Evolutionary conservation across 2,113 vertebrate species (phyloP).

Genomic region (Phaethornis superciliosus): DNA sequence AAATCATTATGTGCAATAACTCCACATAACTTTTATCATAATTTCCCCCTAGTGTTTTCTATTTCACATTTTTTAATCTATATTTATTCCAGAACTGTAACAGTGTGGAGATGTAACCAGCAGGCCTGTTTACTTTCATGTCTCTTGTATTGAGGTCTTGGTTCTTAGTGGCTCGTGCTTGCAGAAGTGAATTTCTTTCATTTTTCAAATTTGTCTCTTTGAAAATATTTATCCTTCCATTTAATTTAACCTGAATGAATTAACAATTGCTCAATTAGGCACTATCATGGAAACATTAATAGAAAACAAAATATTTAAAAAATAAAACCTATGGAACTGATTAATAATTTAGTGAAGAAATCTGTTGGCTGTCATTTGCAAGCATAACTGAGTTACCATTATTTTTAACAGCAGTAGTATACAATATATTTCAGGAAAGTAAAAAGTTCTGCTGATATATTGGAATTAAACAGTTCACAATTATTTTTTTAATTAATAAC

Average conservation of each 20-base stretch:
- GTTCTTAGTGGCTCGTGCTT: not conserved
- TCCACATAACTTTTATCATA: not conserved
- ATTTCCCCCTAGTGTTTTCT: not conserved
- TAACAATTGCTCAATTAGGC: not conserved
- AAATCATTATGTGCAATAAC: not conserved
- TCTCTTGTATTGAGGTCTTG: not conserved
- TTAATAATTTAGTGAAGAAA: not conserved
- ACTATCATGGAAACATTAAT: not conserved
- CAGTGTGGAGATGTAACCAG: not conserved
- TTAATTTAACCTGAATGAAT: not conserved
- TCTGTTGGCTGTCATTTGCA: not conserved
- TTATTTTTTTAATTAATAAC: not conserved
- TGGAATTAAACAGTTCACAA: not conserved
- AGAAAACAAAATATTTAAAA: not conserved
- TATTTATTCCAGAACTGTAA: not conserved
- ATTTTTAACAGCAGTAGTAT: not conserved
- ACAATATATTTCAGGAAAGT: not conserved
- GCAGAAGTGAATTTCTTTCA: not conserved
- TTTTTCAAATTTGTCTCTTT: not conserved
- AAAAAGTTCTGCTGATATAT: not conserved
- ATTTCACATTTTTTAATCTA: not conserved
- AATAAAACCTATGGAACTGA: not conserved
- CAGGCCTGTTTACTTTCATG: not conserved
- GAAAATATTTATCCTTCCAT: slow-evolving; percentile 8
- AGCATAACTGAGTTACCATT: not conserved